A percentile compares a stretch with the other conserved stretches of the same genome.
These are phyloP conservation scores for Callipepla californica DNA, from an alignment of 2,113 vertebrate genomes.

Conservation along the genomic window DNA sequence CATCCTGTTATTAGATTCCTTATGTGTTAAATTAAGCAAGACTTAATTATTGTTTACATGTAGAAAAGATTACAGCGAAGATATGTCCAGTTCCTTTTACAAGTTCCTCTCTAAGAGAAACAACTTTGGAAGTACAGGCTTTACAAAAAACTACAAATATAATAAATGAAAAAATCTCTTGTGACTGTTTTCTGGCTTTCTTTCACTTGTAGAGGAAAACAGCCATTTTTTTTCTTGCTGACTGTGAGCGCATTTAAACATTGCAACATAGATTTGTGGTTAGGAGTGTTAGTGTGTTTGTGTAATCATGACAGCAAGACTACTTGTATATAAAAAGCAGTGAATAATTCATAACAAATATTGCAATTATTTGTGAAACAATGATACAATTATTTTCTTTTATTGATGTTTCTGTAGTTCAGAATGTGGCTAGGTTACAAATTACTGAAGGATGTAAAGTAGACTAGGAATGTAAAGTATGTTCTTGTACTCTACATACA, in stretches of 20 bases:
- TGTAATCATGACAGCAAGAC: not conserved
- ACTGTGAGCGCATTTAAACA: not conserved
- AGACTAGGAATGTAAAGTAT: not conserved
- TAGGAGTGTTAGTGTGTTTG: not conserved
- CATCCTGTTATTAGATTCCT: not conserved
- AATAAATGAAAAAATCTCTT: not conserved
- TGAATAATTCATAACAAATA: slow-evolving; percentile 25
- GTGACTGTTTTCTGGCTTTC: not conserved
- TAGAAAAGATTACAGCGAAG: not conserved
- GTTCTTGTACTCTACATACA: not conserved
- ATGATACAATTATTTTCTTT: slow-evolving; percentile 1
- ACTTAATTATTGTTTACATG: not conserved
- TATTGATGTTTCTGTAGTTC: slow-evolving; percentile 1
- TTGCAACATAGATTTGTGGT: not conserved
- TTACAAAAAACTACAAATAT: rapidly evolving
- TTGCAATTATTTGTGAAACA: not conserved
- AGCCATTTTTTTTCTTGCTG: not conserved
- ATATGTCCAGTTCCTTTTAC: not conserved
- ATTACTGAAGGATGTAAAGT: not conserved
- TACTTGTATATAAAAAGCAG: not conserved
- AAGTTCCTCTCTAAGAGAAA: not conserved
- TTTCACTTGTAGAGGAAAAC: not conserved
- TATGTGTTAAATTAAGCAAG: not conserved
- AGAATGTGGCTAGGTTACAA: not conserved
- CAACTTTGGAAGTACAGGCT: not conserved